These are phyloP conservation scores for Tupaia tana DNA, from an alignment of 2,113 vertebrate genomes.

Conservation along the genomic window DNA sequence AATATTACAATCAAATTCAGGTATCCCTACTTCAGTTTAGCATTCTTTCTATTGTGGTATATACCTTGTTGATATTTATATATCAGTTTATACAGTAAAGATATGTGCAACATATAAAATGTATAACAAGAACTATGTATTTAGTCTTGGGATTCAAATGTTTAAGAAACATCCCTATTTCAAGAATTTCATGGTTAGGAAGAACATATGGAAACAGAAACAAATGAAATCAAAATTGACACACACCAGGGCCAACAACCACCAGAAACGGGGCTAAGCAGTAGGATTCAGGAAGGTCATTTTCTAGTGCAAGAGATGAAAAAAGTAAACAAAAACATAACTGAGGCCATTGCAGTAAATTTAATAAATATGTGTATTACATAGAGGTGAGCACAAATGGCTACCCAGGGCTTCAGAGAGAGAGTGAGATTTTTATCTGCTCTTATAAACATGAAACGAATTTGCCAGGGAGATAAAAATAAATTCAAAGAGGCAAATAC, in stretches of 20 bases:
- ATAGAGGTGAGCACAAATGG: neutral
- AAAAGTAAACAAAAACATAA: neutral
- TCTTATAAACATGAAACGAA: neutral
- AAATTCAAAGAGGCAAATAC: neutral
- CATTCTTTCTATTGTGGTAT: neutral
- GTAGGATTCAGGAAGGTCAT: neutral
- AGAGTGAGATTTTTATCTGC: neutral
- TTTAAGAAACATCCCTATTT: neutral
- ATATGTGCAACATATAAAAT: neutral
- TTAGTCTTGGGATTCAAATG: neutral
- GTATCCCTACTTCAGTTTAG: neutral
- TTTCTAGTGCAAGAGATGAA: neutral
- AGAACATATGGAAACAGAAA: neutral
- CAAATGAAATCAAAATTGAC: neutral
- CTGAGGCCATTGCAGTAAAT: neutral
- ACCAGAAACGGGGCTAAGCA: neutral
- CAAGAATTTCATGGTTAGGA: neutral
- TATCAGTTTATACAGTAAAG: neutral
- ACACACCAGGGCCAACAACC: neutral
- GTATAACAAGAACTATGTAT: neutral
- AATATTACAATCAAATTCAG: neutral
- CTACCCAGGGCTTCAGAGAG: neutral
- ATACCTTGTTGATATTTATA: neutral
- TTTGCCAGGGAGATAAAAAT: neutral
- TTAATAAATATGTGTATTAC: neutral